Base-by-base conservation (phyloP, 2,888 invertebrate species). In the Xanthia togata region DNA sequence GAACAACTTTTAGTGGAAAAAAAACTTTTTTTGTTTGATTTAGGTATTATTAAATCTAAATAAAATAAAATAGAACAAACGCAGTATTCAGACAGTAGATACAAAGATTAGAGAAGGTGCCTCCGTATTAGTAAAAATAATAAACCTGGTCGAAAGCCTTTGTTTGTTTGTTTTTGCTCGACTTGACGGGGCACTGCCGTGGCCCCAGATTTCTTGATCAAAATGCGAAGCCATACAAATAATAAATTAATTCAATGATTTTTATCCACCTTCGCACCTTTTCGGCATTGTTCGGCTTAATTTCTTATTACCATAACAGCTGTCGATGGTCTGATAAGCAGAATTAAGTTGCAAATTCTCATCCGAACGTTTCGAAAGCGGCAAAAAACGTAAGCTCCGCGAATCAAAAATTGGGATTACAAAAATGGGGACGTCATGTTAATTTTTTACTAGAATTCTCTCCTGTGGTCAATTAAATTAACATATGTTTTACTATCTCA, bases 391-490 rank as follows among this genome's bases (percentile, higher is more conserved):
- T 53, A 81, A 74, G 70, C 68, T 72, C 35, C 53, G 17, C 53
- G 76, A 74, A 72, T 64, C 68, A 26, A 71, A 83, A 78, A 80
- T 78, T 62, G 63, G 71, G 65, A 71, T 77, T 76, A 76, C 83
- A 79, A 82, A 80, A 82, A 77, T 73, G 60, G 63, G 65, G 44
- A 73, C 67, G 78, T 62, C 80, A 82, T 78, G 81, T 83, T 78
- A 88, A 78, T 88, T 86, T 78, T 82, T 83, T 81, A 67, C 57
- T 71, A 57, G 74, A 86, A 78, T 60, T 67, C 8, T 81, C 85
- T 90, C 88, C 68, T 69, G 87, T 76, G 88, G 77, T 88, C 89
- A 90, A 93, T 92, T 88, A 91, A 93, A 94, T 95, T 95, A 95
- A 91, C 93, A 95, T 95, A 93, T 89, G 90, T 90, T 89, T 88